Evolutionary conservation across 1,140 invertebrate species (phyloP).

Genomic region (Drosophila erecta): DNA sequence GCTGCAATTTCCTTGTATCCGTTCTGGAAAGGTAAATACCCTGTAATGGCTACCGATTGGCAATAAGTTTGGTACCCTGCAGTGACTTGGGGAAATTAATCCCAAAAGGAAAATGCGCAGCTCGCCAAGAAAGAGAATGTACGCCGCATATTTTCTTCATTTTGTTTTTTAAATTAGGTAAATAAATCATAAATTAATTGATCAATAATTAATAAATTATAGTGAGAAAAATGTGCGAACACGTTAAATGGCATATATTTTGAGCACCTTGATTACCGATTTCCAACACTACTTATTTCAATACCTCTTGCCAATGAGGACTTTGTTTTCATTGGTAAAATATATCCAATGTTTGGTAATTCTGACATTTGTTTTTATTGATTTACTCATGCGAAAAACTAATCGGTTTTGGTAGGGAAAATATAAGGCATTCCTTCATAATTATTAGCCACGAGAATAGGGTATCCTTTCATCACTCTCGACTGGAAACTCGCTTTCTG

Average conservation of each 20-base stretch:
- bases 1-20: conserved; percentile 52
- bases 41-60: conserved; percentile 22
- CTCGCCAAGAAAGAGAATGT: too few species aligned
- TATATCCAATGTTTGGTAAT: too few species aligned
- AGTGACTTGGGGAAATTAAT: conserved; percentile 7
- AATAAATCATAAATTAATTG: too few species aligned
- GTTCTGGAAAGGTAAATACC: conserved; percentile 30
- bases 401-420: not conserved
- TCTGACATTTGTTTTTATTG: not conserved
- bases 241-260: too few species aligned
- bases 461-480: conserved; percentile 12
- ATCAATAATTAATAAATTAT: too few species aligned
- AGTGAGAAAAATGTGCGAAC: too few species aligned
- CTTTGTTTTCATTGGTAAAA: too few species aligned
- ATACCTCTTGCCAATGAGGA: too few species aligned
- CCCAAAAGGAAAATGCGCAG: not conserved
- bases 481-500: not conserved
- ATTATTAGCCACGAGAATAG: not conserved
- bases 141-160: too few species aligned
- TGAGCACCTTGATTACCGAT: too few species aligned
- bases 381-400: not conserved
- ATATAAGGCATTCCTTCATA: not conserved
- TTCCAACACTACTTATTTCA: too few species aligned
- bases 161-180: too few species aligned
- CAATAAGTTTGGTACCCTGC: not conserved